Percentiles rank a stretch among this genome's conserved stretches.
phyloP scores from a whole-genome alignment of 2,888 invertebrate genomes.

The Acronicta aceris region DNA sequence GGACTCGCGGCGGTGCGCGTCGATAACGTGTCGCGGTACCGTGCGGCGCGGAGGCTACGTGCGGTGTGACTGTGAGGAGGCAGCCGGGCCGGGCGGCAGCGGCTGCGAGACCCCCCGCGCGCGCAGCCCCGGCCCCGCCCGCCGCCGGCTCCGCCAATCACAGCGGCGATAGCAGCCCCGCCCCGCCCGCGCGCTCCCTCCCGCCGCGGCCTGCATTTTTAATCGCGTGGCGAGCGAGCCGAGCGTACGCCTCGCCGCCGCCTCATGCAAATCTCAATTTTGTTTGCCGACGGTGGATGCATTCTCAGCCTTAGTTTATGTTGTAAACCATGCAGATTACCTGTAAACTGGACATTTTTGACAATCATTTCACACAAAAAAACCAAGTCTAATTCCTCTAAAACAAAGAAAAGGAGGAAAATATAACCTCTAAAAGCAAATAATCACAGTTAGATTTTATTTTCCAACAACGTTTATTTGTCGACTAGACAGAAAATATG shows the following conservation, averaged over 20 bases:
- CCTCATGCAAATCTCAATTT: slow-evolving; percentile 86
- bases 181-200: slow-evolving; percentile 81
- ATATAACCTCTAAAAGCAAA: slow-evolving; percentile 11
- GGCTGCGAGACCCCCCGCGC: slow-evolving; percentile 70
- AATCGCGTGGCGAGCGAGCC: slow-evolving; percentile 84
- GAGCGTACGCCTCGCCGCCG: slow-evolving; percentile 79
- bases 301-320: slow-evolving; percentile 77
- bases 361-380: background rate
- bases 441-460: slow-evolving; percentile 41
- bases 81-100: slow-evolving; percentile 79
- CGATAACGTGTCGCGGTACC: slow-evolving; percentile 80
- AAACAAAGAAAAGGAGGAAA: slow-evolving; percentile 4
- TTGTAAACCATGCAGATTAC: slow-evolving; percentile 70
- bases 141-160: slow-evolving; percentile 53
- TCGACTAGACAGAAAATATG: slow-evolving; percentile 58
- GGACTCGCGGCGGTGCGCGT: slow-evolving; percentile 85
- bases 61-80: slow-evolving; percentile 87
- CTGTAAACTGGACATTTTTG: slow-evolving; percentile 17
- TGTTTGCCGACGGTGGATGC: slow-evolving; percentile 86
- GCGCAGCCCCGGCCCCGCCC: slow-evolving; percentile 69
- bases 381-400: background rate
- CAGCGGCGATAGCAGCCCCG: slow-evolving; percentile 68
- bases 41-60: slow-evolving; percentile 86
- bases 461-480: slow-evolving; percentile 40
- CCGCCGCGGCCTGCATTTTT: slow-evolving; percentile 86